Base-by-base conservation (phyloP, 2,113 vertebrate genomes). In the Silurus meridionalis region DNA sequence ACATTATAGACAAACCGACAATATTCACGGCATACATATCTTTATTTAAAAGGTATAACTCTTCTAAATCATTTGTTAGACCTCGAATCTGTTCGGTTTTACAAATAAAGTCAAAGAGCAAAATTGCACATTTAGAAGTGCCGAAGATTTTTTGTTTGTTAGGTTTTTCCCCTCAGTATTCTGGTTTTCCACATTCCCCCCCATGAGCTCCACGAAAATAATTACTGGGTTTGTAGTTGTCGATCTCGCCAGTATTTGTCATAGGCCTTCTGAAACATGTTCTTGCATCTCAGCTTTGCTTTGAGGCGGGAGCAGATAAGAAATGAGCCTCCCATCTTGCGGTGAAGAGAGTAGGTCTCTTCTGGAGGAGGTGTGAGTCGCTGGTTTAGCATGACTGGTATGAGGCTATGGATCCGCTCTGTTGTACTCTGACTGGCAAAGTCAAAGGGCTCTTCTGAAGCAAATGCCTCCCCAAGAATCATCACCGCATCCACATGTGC, bases 251-350 rank as follows among this genome's bases (percentile, higher is more conserved):
- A 95, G 83, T 99, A 99, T 69, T 95, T 95, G 82, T 91, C 84
- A 23, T 99, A 99, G 0, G 95, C 93, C 48, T 93, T 91, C 82
- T 97, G 93, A 63, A 99, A 99, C 97, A 99, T 98, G 37, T 93
- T 91, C 87, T 97, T 97, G 82, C 98, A 99, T 61, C 90, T 10
- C 86, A 99, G 96, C 89, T 94, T 93, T 21, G 97, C 97, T 84
- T 97, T 94, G 66, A 99, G 95, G 91, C 96, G 96, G 86, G 97
- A 97, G 93, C 98, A 99, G 93, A 99, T 99, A 58, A 99, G 97
- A 93, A 99, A 99, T 3, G 98, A 99, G 72, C 98, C 98, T 0
- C 97, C 97, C 98, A 99, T 99, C 93, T 99, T 99, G 66, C 98
- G 95, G 93, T 99, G 98, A 72, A 99, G 95, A 0, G 98, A 99